Evolutionary conservation across 2,888 invertebrate species (phyloP), one percentile per base, ranked within the genome.

Genomic region (Rhodophaea formosa): DNA sequence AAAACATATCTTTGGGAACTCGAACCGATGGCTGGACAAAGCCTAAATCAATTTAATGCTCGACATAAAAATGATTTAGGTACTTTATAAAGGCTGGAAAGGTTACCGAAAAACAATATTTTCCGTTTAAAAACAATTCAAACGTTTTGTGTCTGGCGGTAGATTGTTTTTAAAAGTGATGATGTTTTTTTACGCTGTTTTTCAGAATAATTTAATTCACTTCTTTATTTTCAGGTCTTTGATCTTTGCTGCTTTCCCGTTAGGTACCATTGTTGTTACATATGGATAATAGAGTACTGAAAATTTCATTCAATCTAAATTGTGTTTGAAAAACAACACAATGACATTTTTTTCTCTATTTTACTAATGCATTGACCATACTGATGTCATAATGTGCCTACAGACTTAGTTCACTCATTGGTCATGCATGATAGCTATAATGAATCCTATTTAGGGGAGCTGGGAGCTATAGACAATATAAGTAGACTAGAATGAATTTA

Each of bases 41-140:
- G 49, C 23, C 56, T 56, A 56, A 56, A 56, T 56, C 56, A 56
- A 56, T 56, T 56, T 56, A 56, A 56, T 56, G 56, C 56, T 30
- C 39, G 23, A 14, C 56, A 56, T 56, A 56, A 56, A 56, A 56
- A 49, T 56, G 56, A 56, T 56, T 56, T 56, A 56, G 56, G 49
- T 49, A 43, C 32, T 56, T 56, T 56, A 56, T 49, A 56, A 56
- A 56, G 29, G 56, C 8, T 49, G 42, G 47, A 23, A 56, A 56
- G 47, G 56, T 14, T 43, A 49, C 49, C 42, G 47, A 56, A 56
- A 56, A 56, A 56, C 56, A 56, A 49, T 56, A 49, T 49, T 56
- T 47, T 56, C 29, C 10, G 15, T 30, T 42, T 16, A n/a, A 49
- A 49, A 56, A n/a, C n/a, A n/a, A 56, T 49, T 7, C 5, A 35